Evolutionary conservation across 2,888 invertebrate species (phyloP).

Genomic region (Drosophila helvetica): DNA sequence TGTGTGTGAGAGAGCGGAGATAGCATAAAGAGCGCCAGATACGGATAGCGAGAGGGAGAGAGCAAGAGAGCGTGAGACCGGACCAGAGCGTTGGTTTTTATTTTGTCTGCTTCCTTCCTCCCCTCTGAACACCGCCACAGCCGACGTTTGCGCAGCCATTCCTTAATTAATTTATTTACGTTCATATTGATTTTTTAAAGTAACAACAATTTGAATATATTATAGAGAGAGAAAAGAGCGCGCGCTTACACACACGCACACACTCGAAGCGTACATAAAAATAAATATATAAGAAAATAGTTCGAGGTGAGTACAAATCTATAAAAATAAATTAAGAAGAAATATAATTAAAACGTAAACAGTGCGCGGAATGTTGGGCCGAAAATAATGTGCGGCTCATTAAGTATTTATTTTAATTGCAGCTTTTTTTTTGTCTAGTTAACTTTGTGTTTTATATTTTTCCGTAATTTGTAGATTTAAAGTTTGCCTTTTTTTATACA

Average conservation of each 20-base stretch:
- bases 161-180: slow-evolving; percentile 55
- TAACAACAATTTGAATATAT: slow-evolving; percentile 31
- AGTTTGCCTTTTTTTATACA: slow-evolving; percentile 2
- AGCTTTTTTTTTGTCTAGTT: slow-evolving; percentile 13
- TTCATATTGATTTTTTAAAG: slow-evolving; percentile 54
- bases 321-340: slow-evolving; percentile 48
- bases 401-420: slow-evolving; percentile 13
- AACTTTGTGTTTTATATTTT: slow-evolving; percentile 14
- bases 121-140: slow-evolving; percentile 7
- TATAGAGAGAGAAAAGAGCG: slow-evolving; percentile 32
- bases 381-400: slow-evolving; percentile 30
- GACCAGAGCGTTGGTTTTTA: slow-evolving; percentile 25
- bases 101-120: slow-evolving; percentile 24
- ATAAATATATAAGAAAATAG: slow-evolving; percentile 12
- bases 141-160: slow-evolving; percentile 40
- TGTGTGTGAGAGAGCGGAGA: slow-evolving; percentile 27
- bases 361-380: slow-evolving; percentile 16
- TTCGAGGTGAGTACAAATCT: slow-evolving; percentile 41
- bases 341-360: slow-evolving; percentile 40
- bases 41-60: slow-evolving; percentile 20
- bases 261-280: slow-evolving; percentile 16
- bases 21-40: not conserved
- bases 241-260: slow-evolving; percentile 31
- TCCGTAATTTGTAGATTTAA: slow-evolving; percentile 34
- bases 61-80: slow-evolving; percentile 1